Conservation (phyloP, 2,113 vertebrate genomes). For the Bubo scandiacus region DNA sequence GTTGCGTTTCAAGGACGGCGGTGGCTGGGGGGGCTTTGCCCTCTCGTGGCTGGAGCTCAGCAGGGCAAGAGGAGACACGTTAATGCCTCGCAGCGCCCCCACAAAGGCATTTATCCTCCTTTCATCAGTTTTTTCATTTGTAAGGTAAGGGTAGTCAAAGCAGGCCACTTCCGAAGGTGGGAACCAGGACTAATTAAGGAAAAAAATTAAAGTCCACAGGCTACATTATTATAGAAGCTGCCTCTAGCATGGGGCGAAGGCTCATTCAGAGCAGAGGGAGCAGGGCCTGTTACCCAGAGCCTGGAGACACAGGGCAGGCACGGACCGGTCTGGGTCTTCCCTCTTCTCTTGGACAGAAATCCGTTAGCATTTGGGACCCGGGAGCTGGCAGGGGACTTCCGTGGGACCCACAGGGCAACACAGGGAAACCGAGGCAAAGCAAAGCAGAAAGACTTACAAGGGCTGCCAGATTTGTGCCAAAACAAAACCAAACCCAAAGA, state of each 20-base stretch:
- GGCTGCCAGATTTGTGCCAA: background rate
- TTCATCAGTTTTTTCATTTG: background rate
- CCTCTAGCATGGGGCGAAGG: background rate
- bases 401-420: background rate
- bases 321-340: background rate
- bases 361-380: background rate
- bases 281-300: background rate
- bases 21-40: background rate
- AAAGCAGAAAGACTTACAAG: background rate
- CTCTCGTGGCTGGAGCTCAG: background rate
- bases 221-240: background rate
- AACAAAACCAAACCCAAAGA: background rate
- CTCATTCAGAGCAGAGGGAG: background rate
- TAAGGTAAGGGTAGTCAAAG: background rate
- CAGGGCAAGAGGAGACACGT: too few relatives aligned
- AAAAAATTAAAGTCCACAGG: background rate
- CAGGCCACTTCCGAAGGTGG: accelerated
- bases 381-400: background rate
- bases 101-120: background rate
- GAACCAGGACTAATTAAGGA: background rate
- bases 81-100: too few relatives aligned
- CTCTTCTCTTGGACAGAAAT: background rate
- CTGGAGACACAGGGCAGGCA: background rate
- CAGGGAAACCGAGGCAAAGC: background rate
- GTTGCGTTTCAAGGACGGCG: accelerated